These are phyloP conservation scores for Lasioglossum calceatum DNA, from an alignment of 2,888 invertebrate genomes.

Conservation along the genomic window DNA sequence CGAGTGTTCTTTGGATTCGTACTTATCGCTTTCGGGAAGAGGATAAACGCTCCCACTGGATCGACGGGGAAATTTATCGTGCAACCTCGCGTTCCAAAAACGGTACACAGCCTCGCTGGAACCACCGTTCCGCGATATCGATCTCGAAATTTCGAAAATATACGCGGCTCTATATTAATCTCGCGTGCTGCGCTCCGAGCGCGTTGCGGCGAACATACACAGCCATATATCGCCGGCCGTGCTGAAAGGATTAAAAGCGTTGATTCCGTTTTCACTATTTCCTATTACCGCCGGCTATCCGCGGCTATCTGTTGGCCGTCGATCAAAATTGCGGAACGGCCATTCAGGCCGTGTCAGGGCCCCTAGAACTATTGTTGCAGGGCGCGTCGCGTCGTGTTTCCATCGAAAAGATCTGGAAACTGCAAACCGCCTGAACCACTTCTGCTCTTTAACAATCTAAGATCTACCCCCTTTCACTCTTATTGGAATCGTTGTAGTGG, in stretches of 20 bases:
- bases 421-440: neutral
- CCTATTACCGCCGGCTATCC: constrained; percentile 23
- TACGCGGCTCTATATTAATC: constrained; percentile 45
- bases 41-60: constrained; percentile 14
- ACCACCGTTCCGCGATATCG: constrained; percentile 46
- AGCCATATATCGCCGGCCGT: constrained; percentile 9
- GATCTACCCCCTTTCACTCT: neutral
- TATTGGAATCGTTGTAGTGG: no score
- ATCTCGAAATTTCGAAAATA: constrained; percentile 47
- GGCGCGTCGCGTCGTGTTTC: neutral
- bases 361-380: neutral
- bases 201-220: neutral
- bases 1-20: constrained; percentile 20
- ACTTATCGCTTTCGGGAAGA: constrained; percentile 21
- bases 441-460: neutral
- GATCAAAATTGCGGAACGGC: neutral
- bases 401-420: neutral
- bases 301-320: neutral
- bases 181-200: neutral
- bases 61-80: constrained; percentile 18
- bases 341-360: neutral
- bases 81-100: neutral
- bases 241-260: constrained; percentile 48
- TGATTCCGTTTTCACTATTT: constrained; percentile 18
- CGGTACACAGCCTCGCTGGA: constrained; percentile 1